Evolutionary conservation across 2,797 vertebrate genomes (phyloP).

Genomic region (Diplodus puntazzo): DNA sequence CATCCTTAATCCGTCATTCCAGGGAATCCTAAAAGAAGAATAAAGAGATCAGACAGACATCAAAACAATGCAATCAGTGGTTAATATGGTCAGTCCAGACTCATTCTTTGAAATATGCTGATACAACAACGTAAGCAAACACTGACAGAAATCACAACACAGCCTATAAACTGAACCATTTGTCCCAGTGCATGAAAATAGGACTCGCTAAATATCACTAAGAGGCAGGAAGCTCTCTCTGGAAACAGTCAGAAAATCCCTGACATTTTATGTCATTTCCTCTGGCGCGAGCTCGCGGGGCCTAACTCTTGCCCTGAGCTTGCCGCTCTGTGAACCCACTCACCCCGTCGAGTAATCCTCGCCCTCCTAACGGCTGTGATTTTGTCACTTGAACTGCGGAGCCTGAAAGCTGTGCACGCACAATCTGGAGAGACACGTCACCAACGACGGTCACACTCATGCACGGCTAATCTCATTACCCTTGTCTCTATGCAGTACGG

Average conservation of each 20-base stretch:
- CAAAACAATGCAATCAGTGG: constrained; percentile 6
- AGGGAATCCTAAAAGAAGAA: constrained; percentile 13
- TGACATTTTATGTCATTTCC: constrained; percentile 62
- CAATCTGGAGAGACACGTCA: constrained; percentile 76
- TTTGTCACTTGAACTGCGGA: constrained; percentile 79
- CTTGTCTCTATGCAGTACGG: constrained; percentile 75
- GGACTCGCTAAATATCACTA: constrained; percentile 15
- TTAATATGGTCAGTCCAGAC: background rate
- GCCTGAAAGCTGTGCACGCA: constrained; percentile 61
- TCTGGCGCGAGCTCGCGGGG: constrained; percentile 40
- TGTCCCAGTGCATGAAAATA: constrained; percentile 20
- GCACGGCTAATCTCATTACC: constrained; percentile 81
- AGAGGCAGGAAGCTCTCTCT: constrained; percentile 40
- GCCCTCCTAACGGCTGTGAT: constrained; percentile 69
- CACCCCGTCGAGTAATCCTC: constrained; percentile 77
- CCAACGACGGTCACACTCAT: constrained; percentile 74
- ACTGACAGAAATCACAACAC: background rate
- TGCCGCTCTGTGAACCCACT: constrained; percentile 66
- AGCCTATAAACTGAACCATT: constrained; percentile 13
- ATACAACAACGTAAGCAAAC: background rate
- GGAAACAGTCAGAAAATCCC: constrained; percentile 57
- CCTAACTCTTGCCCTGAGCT: constrained; percentile 58
- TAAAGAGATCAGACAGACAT: constrained; percentile 9
- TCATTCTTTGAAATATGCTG: background rate
- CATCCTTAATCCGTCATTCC: constrained; percentile 4